These are phyloP conservation scores for Andinoacara biseriatus DNA, from an alignment of 2,113 vertebrate genomes.

Conservation along the genomic window DNA sequence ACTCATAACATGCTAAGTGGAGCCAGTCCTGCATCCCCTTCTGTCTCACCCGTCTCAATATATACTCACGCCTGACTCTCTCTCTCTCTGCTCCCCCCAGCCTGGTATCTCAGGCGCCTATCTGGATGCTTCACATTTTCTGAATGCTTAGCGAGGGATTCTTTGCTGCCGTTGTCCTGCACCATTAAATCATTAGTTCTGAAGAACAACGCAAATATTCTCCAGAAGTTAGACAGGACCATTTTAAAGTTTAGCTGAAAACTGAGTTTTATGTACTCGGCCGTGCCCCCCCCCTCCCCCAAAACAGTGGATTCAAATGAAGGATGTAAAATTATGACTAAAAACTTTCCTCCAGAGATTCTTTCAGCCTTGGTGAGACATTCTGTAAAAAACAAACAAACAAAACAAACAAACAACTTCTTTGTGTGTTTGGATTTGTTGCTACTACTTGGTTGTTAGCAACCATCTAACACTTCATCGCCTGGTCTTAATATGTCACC, in stretches of 20 bases:
- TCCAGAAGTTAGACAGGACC: neutral
- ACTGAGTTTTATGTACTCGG: neutral
- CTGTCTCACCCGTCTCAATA: conserved; percentile 33
- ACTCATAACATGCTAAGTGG: conserved; percentile 56
- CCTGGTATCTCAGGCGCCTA: conserved; percentile 62
- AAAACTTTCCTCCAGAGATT: neutral
- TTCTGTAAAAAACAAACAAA: neutral
- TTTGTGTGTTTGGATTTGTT: neutral
- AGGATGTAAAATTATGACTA: neutral
- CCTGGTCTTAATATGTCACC: conserved; percentile 32
- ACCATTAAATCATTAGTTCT: conserved; percentile 14
- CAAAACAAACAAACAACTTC: neutral
- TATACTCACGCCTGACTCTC: conserved; percentile 27
- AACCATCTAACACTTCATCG: conserved; percentile 24
- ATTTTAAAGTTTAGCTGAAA: neutral
- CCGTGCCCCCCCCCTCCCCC: neutral
- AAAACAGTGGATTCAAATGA: neutral
- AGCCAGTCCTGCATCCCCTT: conserved; percentile 23
- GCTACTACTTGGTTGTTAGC: neutral
- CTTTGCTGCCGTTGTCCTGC: conserved; percentile 42
- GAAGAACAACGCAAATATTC: neutral
- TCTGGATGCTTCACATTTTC: conserved; percentile 72
- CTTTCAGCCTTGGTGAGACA: neutral
- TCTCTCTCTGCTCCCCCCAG: neutral
- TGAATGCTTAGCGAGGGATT: conserved; percentile 64